Percentiles rank a stretch among this genome's conserved stretches.
Evolutionary conservation across 1,140 invertebrate genomes (phyloP).

Genomic region (Oscheius sp.): DNA sequence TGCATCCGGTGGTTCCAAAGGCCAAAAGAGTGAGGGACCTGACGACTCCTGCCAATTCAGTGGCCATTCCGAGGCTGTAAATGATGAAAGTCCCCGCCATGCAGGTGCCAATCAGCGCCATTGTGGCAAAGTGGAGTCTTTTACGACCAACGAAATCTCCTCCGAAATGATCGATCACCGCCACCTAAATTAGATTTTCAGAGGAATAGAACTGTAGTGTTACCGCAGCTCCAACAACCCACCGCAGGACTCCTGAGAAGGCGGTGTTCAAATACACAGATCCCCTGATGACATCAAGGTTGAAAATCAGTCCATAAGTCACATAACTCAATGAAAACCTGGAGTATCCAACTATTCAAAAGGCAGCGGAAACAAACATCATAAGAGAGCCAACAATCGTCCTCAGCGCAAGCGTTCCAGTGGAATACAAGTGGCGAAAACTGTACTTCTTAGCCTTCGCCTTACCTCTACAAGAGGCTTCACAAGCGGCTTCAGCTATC

Average conservation of each 20-base stretch:
- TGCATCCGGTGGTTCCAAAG: slow-evolving; percentile 25
- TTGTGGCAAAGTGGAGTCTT: slow-evolving; percentile 17
- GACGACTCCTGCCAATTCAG: slow-evolving; percentile 7
- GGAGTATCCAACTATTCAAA: not conserved
- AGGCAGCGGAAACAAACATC: slow-evolving; percentile 16
- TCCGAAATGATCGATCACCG: slow-evolving; percentile 21
- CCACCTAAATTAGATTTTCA: not conserved
- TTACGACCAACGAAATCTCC: slow-evolving; percentile 12
- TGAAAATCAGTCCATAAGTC: slow-evolving; percentile 30
- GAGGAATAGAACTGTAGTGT: not conserved
- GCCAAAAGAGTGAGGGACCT: slow-evolving; percentile 23
- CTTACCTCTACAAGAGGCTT: not conserved
- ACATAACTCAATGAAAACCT: slow-evolving; percentile 24
- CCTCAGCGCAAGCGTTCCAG: slow-evolving; percentile 3
- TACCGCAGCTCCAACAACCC: slow-evolving; percentile 22
- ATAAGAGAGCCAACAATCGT: slow-evolving; percentile 14
- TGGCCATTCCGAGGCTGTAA: not conserved
- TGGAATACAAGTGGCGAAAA: slow-evolving; percentile 25
- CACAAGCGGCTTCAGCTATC: slow-evolving; percentile 10
- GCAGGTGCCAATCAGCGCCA: slow-evolving; percentile 12
- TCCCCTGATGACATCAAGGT: slow-evolving; percentile 17
- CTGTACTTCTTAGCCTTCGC: slow-evolving; percentile 29
- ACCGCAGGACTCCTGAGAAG: slow-evolving; percentile 25
- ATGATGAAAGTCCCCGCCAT: slow-evolving; percentile 10
- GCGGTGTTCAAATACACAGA: slow-evolving; percentile 27